Percentiles rank a stretch among this genome's conserved stretches.
phyloP scores from a whole-genome alignment of 2,797 vertebrate species.

The Cynodonichthys magdalenae region DNA sequence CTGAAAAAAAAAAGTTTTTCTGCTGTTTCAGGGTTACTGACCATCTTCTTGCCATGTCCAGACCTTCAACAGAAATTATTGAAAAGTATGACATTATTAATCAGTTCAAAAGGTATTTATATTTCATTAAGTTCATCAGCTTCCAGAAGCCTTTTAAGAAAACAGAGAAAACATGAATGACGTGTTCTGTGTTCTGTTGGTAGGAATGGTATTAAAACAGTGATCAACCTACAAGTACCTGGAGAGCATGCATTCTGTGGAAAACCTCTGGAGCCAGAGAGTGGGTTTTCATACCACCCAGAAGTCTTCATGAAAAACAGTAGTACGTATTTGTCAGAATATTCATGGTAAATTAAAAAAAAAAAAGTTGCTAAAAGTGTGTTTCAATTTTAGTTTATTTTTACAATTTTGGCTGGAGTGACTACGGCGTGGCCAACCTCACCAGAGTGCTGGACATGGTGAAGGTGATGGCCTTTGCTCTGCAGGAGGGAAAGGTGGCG shows the following conservation, averaged over 20 bases:
- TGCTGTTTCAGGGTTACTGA: slow-evolving; percentile 88
- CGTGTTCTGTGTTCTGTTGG: slow-evolving; percentile 15
- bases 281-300: slow-evolving; percentile 94
- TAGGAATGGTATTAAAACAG: slow-evolving; percentile 88
- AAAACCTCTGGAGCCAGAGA: slow-evolving; percentile 89
- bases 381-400: slow-evolving; percentile 89
- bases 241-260: slow-evolving; percentile 97
- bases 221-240: slow-evolving; percentile 95
- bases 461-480: slow-evolving; percentile 94
- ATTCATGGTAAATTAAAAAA: background rate
- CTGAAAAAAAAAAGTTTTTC: background rate
- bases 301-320: slow-evolving; percentile 96
- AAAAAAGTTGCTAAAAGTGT: slow-evolving; percentile 1
- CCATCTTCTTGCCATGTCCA: slow-evolving; percentile 91
- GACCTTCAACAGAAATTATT: slow-evolving; percentile 93
- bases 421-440: slow-evolving; percentile 93
- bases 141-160: background rate
- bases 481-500: slow-evolving; percentile 95
- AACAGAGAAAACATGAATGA: background rate
- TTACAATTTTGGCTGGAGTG: slow-evolving; percentile 98
- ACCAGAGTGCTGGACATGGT: slow-evolving; percentile 92
- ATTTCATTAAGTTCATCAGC: background rate
- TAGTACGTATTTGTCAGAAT: slow-evolving; percentile 80
- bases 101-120: slow-evolving; percentile 89
- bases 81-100: slow-evolving; percentile 90